A percentile compares a stretch with the other conserved stretches of the same genome.
Conservation (phyloP, 2,113 vertebrate genomes). For the Micromys minutus region DNA sequence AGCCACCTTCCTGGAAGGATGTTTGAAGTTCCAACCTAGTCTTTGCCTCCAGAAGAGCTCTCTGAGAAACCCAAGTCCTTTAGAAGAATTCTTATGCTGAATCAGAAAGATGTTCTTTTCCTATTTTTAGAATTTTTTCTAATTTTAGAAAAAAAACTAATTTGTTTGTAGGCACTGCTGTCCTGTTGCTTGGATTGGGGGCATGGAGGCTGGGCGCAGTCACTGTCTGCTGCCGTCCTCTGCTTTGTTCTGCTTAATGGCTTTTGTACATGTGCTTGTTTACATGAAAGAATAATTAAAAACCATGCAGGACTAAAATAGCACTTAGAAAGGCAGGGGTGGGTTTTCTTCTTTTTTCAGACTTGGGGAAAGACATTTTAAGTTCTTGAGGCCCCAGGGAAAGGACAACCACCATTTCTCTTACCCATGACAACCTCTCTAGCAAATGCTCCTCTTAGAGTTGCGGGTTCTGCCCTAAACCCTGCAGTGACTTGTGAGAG, state of each 20-base stretch:
- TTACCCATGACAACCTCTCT: background rate
- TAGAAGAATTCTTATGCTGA: constrained; percentile 58
- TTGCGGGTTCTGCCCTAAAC: constrained; percentile 3
- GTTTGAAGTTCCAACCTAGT: constrained; percentile 39
- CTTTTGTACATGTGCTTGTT: constrained; percentile 66
- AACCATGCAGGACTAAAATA: constrained; percentile 41
- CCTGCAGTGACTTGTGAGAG: background rate
- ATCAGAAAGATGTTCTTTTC: constrained; percentile 40
- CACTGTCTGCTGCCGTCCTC: constrained; percentile 60
- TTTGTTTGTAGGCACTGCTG: background rate
- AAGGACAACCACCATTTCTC: background rate
- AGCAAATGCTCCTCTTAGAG: constrained; percentile 19
- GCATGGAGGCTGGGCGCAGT: constrained; percentile 40
- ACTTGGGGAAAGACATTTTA: constrained; percentile 31
- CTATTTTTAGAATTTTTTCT: background rate
- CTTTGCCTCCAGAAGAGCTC: constrained; percentile 50
- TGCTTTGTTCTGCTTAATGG: constrained; percentile 73
- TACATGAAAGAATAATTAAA: constrained; percentile 66
- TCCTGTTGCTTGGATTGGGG: constrained; percentile 45
- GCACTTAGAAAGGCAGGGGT: constrained; percentile 41
- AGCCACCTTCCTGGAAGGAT: constrained; percentile 42
- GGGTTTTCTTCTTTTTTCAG: background rate
- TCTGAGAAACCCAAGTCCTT: constrained; percentile 54
- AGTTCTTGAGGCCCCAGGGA: background rate
- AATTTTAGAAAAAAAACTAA: background rate